Evolutionary conservation across 2,888 invertebrate species (phyloP).

Genomic region (Yponomeuta sedellus): DNA sequence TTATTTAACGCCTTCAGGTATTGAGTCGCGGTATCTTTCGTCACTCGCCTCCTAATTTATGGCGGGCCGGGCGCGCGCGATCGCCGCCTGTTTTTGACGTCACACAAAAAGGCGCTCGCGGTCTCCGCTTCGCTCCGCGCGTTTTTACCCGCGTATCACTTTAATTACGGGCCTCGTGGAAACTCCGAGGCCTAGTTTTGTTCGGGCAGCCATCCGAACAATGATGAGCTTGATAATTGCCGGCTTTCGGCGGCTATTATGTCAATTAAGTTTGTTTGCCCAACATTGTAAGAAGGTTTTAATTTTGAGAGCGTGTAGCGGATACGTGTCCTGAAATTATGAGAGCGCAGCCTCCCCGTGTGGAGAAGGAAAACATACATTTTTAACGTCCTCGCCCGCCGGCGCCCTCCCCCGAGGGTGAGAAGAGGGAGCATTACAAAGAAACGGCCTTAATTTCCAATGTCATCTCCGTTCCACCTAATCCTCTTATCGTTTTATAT

Average conservation of each 20-base stretch:
- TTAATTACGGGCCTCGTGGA: conserved; percentile 56
- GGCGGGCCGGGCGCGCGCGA: conserved; percentile 44
- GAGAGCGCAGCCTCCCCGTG: conserved; percentile 44
- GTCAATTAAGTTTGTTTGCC: not conserved
- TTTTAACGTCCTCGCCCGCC: conserved; percentile 60
- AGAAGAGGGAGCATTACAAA: conserved; percentile 73
- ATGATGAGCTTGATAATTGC: not conserved
- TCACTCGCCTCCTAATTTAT: conserved; percentile 66
- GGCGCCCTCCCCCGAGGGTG: conserved; percentile 47
- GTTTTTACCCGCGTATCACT: conserved; percentile 60
- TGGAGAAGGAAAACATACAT: conserved; percentile 60
- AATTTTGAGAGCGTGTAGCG: conserved; percentile 3
- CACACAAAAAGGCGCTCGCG: conserved; percentile 52
- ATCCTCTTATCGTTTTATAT: conserved; percentile 76
- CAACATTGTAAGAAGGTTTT: not conserved
- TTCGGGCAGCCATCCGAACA: not conserved
- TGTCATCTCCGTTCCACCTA: conserved; percentile 75
- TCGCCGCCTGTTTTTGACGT: conserved; percentile 59
- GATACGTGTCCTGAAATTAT: conserved; percentile 36
- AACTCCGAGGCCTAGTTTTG: conserved; percentile 26
- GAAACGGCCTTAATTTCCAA: conserved; percentile 77
- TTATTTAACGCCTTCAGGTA: conserved; percentile 69
- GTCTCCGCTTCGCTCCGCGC: conserved; percentile 42
- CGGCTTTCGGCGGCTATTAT: not conserved
- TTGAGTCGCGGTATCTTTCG: conserved; percentile 70